These are phyloP conservation scores for Orthosia incerta DNA, from an alignment of 2,888 invertebrate genomes.

Conservation along the genomic window DNA sequence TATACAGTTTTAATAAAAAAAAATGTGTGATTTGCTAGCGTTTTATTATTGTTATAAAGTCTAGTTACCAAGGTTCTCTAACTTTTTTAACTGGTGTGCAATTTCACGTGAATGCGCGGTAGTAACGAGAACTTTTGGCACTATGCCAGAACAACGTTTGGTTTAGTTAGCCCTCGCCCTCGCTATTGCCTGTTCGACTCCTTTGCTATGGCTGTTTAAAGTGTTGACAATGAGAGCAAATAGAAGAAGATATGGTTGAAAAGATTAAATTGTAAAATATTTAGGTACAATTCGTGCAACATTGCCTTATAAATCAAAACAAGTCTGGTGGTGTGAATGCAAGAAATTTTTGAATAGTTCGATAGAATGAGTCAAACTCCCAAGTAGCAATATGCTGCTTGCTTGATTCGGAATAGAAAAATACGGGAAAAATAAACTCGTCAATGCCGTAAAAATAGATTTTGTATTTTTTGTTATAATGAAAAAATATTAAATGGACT, in stretches of 20 bases:
- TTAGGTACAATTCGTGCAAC: background rate
- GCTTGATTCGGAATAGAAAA: background rate
- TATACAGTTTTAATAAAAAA: conserved; percentile 15
- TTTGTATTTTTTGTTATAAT: conserved; percentile 15
- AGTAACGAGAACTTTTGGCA: conserved; percentile 34
- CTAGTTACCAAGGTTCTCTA: background rate
- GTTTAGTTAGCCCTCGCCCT: conserved; percentile 24
- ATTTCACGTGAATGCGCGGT: conserved; percentile 30
- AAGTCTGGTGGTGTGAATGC: background rate
- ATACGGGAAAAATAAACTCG: background rate
- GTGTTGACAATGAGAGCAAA: background rate
- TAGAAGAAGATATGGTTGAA: background rate
- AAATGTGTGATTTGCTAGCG: background rate
- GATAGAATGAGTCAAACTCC: background rate
- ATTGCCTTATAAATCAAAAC: background rate
- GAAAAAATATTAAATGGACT: no score
- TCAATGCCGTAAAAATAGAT: background rate
- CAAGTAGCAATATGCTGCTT: background rate
- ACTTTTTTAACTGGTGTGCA: conserved; percentile 25
- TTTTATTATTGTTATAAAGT: conserved; percentile 10
- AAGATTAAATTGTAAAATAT: background rate
- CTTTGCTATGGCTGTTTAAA: background rate
- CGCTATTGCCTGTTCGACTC: conserved; percentile 9
- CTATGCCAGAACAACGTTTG: conserved; percentile 34
- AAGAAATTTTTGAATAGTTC: background rate